Evolutionary conservation across 2,797 vertebrate species (phyloP), one percentile per base, ranked within the genome.

Genomic region (Sebastolobus altivelis): DNA sequence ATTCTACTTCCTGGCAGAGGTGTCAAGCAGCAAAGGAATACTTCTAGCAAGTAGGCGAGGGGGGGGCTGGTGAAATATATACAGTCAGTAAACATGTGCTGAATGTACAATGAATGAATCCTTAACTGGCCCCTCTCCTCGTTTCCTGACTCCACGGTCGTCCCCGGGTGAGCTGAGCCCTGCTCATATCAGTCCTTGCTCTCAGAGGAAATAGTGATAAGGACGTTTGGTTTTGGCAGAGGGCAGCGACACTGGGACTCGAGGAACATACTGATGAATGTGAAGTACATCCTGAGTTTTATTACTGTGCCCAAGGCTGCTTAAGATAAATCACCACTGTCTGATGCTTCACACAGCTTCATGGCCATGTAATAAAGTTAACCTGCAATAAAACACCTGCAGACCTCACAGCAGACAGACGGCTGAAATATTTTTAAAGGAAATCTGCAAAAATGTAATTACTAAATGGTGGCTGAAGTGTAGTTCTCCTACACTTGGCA

Each of bases 201-300:
- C 72, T 77, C 74, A 29, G n/a, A 84, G 63, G 77, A 87, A 65
- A 80, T 33, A 49, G 59, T 14, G 84, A 78, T 60, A 76, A 87
- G 54, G 58, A 49, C 7, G 8, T 71, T 80, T 73, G 75, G 81
- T 80, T 84, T 22, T 65, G 69, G 43, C 11, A 1, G 58, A 77
- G 61, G 63, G 54, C 70, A 46, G 63, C 2, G 13, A 58, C 61
- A 22, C 77, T 40, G 20, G 0, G 52, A 79, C 68, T 77, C 6
- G 4, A 38, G 75, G 60, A 46, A 86, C 77, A 88, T 84, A 58
- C 75, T 71, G 80, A 92, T 90, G 71, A 89, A 79, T 62, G 58
- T 13, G 72, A 79, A 82, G 71, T 65, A n/a, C 62, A 49, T 27
- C 29, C 54, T 40, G 60, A 65, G 83, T 77, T 83, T 87, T 84